Evolutionary conservation across 1,140 invertebrate species (phyloP).

Genomic region (Drosophila kikkawai): DNA sequence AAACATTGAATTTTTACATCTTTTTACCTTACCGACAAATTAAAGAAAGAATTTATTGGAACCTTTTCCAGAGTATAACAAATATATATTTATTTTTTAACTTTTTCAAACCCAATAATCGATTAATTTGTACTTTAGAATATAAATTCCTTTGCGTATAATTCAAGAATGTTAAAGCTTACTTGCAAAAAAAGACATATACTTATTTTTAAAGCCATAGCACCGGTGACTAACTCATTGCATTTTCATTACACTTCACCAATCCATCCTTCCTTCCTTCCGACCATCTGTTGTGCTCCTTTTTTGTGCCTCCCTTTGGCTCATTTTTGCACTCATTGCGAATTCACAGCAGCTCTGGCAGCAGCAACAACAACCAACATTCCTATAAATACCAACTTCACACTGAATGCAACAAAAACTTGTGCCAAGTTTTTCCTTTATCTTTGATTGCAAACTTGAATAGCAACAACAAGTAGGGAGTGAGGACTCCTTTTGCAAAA

Average conservation of each 20-base stretch:
- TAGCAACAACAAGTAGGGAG: conserved; percentile 36
- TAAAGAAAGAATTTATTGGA: too few species aligned
- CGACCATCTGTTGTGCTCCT: conserved; percentile 31
- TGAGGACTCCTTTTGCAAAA: conserved; percentile 31
- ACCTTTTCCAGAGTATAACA: too few species aligned
- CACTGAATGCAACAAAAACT: conserved; percentile 50
- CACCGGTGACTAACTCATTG: conserved; percentile 42
- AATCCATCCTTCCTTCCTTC: conserved; percentile 3
- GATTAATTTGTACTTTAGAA: neutral
- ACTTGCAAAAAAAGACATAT: neutral
- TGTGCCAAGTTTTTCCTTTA: conserved; percentile 75
- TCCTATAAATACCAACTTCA: conserved; percentile 81
- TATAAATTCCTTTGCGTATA: neutral
- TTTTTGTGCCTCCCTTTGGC: conserved; percentile 30
- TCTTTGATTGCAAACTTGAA: conserved; percentile 78
- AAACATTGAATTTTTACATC: too few species aligned
- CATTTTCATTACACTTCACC: conserved; percentile 14
- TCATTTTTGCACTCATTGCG: conserved; percentile 63
- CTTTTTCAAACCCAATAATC: too few species aligned
- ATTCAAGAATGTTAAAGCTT: neutral
- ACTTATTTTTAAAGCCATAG: conserved; percentile 26
- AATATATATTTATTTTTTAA: neutral
- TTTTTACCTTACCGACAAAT: too few species aligned
- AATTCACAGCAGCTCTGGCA: conserved; percentile 52
- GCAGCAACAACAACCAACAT: conserved; percentile 55